A percentile compares a stretch with the other conserved stretches of the same genome.
Conservation (phyloP, 2,888 invertebrate genomes). For the Pyrochroa serraticornis region DNA sequence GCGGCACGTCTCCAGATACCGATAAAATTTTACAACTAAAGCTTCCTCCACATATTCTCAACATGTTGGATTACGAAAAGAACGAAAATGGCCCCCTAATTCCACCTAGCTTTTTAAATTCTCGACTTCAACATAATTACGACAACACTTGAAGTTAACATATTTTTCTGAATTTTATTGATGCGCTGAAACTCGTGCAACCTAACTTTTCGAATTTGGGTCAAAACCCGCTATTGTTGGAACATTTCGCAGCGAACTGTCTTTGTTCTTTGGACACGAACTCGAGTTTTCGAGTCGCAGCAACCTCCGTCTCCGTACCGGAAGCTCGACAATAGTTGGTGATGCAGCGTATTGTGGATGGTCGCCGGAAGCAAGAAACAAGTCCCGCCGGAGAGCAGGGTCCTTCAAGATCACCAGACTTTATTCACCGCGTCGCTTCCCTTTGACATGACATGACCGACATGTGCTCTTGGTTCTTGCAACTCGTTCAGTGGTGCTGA, state of each 20-base stretch:
- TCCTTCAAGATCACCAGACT: conserved; percentile 20
- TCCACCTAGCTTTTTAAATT: neutral
- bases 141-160: no score
- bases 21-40: conserved; percentile 16
- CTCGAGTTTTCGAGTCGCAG: neutral
- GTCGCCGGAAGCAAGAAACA: conserved; percentile 31
- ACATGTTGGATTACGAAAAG: conserved; percentile 1
- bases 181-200: no score
- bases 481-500: no score
- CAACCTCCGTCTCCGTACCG: conserved; percentile 4
- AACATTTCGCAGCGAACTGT: no score
- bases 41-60: conserved; percentile 12
- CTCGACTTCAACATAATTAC: neutral
- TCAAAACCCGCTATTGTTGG: no score
- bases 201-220: no score
- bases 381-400: conserved; percentile 30
- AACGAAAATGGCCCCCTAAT: neutral
- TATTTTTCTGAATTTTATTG: no score
- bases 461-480: no score
- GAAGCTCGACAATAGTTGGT: conserved; percentile 11
- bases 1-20: conserved; percentile 17
- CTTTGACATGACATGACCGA: neutral
- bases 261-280: no score
- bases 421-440: neutral
- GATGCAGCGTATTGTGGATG: conserved; percentile 2